Conservation (phyloP, 2,888 invertebrate species). For the Aphodius granarius region DNA sequence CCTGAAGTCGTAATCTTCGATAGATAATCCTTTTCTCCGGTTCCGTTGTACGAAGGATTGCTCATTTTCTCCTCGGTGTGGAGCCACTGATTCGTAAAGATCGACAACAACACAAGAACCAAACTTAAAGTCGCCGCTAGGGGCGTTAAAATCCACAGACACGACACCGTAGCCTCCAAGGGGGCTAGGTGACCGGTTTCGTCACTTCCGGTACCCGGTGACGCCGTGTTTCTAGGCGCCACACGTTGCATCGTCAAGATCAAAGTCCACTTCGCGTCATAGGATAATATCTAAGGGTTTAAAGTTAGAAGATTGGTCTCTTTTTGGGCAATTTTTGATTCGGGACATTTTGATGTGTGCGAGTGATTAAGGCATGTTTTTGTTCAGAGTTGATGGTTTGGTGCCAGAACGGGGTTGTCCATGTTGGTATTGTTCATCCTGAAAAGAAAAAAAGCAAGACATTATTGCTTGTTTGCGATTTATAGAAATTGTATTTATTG, state of each 20-base stretch:
- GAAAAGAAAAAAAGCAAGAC: not conserved
- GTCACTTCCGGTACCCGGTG: constrained; percentile 39
- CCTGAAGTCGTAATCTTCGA: constrained; percentile 80
- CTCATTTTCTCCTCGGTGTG: constrained; percentile 84
- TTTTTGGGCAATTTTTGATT: not conserved
- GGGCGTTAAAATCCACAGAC: constrained; percentile 65
- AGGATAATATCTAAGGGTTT: not conserved
- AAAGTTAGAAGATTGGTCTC: not conserved
- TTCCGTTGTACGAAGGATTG: constrained; percentile 76
- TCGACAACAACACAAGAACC: constrained; percentile 71
- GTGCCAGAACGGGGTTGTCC: not conserved
- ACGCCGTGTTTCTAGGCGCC: constrained; percentile 40
- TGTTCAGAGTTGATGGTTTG: not conserved
- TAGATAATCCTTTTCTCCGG: constrained; percentile 69
- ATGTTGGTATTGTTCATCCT: not conserved
- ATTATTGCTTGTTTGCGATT: not conserved
- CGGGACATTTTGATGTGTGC: not conserved
- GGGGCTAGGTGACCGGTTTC: constrained; percentile 44
- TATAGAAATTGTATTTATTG: not conserved
- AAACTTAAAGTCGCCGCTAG: constrained; percentile 72
- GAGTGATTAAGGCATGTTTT: not conserved
- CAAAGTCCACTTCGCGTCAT: not conserved
- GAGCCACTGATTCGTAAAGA: constrained; percentile 83
- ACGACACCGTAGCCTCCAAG: constrained; percentile 64
- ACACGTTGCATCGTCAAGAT: constrained; percentile 42